Conservation (phyloP, 1,140 invertebrate species). For the Calliopsis andreniformis region DNA sequence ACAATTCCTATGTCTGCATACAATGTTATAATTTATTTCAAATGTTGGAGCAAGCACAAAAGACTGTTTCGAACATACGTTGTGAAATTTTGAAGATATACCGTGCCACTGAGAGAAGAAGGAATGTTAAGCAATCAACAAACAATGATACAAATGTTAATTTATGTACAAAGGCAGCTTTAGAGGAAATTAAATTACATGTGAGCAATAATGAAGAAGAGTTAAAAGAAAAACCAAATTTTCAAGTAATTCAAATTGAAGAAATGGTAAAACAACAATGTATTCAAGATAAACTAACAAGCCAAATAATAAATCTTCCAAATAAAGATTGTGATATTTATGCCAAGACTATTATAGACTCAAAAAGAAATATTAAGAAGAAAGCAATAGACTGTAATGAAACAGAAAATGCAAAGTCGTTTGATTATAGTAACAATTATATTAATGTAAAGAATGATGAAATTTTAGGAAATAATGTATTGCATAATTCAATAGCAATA, state of each 20-base stretch:
- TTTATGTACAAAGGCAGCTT: conserved; percentile 3
- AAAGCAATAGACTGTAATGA: neutral
- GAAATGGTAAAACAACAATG: conserved; percentile 14
- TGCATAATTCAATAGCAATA: neutral
- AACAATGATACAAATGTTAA: conserved; percentile 7
- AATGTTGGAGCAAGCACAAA: conserved; percentile 74
- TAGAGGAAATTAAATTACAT: neutral
- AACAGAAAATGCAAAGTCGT: neutral
- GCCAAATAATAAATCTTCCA: conserved; percentile 19
- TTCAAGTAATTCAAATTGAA: neutral
- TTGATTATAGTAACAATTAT: neutral
- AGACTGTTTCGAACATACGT: conserved; percentile 68
- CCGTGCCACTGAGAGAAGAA: conserved; percentile 46
- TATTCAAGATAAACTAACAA: conserved; percentile 11
- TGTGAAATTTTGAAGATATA: conserved; percentile 72
- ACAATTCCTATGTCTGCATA: conserved; percentile 67
- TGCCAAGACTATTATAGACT: conserved; percentile 3
- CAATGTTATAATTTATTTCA: conserved; percentile 73
- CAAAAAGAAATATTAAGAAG: conserved; percentile 5
- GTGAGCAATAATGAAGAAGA: neutral
- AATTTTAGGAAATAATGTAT: neutral
- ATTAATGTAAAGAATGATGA: neutral
- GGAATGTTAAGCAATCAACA: conserved; percentile 24
- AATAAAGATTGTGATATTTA: conserved; percentile 21
- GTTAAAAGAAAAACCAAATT: neutral